Evolutionary conservation across 2,888 invertebrate genomes (phyloP).

Genomic region (Acrobasis suavella): DNA sequence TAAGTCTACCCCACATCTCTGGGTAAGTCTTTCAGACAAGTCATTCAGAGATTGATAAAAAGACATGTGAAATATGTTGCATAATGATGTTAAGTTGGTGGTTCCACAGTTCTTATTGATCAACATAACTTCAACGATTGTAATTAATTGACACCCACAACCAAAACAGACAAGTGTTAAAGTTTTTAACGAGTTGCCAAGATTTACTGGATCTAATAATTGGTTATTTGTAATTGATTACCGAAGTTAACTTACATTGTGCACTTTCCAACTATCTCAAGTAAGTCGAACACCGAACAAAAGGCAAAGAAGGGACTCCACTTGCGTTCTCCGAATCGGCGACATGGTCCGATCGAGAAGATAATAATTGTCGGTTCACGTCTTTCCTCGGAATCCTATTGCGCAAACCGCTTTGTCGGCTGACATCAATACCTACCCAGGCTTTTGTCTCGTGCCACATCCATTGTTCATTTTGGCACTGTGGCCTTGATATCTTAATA

Average conservation of each 20-base stretch:
- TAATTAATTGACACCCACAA: background rate
- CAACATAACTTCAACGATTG: background rate
- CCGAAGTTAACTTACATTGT: slow-evolving; percentile 17
- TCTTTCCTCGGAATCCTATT: slow-evolving; percentile 79
- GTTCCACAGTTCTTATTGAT: background rate
- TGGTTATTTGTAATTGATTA: slow-evolving; percentile 20
- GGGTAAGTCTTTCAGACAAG: too few species aligned
- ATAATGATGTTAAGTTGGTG: too few species aligned
- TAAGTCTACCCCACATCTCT: too few species aligned
- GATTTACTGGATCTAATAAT: slow-evolving; percentile 14
- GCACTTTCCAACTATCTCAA: slow-evolving; percentile 13
- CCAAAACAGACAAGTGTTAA: slow-evolving; percentile 5
- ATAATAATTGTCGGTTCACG: slow-evolving; percentile 80
- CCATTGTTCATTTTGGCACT: slow-evolving; percentile 75
- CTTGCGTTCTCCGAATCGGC: slow-evolving; percentile 65
- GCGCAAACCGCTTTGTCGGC: slow-evolving; percentile 81
- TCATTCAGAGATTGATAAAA: too few species aligned
- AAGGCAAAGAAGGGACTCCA: slow-evolving; percentile 27
- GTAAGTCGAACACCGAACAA: slow-evolving; percentile 24
- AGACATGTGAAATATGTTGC: too few species aligned
- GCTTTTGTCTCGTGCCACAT: slow-evolving; percentile 76
- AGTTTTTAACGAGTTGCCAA: slow-evolving; percentile 9
- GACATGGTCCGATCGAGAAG: slow-evolving; percentile 70
- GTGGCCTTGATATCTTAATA: slow-evolving; percentile 72
- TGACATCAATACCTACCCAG: slow-evolving; percentile 67